Evolutionary conservation across 2,888 invertebrate species (phyloP).

Genomic region (Cistogaster globosa): DNA sequence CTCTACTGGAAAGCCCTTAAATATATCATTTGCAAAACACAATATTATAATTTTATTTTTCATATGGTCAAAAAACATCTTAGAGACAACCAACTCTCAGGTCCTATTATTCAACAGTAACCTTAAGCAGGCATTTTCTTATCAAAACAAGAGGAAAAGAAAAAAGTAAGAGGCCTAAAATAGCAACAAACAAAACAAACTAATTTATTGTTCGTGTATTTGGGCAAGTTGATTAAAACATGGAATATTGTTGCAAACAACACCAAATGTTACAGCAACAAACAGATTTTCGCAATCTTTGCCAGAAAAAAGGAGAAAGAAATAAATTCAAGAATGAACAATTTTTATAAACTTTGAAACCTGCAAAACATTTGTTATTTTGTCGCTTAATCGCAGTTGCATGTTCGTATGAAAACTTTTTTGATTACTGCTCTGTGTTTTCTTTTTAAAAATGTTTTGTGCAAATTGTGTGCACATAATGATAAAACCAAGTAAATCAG

Average conservation of each 20-base stretch:
- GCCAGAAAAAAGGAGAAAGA: not conserved
- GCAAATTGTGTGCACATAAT: not conserved
- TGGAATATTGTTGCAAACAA: conserved; percentile 41
- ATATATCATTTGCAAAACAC: too few species aligned
- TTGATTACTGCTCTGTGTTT: not conserved
- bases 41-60: too few species aligned
- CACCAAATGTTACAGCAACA: not conserved
- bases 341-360: conserved; percentile 40
- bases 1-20: too few species aligned
- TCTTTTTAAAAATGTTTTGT: not conserved
- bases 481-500: conserved; percentile 30
- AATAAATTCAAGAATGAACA: conserved; percentile 23
- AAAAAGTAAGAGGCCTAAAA: not conserved
- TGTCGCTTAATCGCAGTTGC: conserved; percentile 47
- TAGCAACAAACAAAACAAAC: conserved; percentile 26
- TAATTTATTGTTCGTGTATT: conserved; percentile 58
- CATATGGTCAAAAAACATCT: too few species aligned
- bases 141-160: conserved; percentile 9
- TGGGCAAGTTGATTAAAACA: conserved; percentile 63
- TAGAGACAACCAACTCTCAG: too few species aligned
- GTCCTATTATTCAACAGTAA: not conserved
- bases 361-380: conserved; percentile 31
- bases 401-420: conserved; percentile 20
- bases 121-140: conserved; percentile 16
- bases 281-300: not conserved